phyloP scores from a whole-genome alignment of 2,797 vertebrate genomes.

The Darevskia nairensis region DNA sequence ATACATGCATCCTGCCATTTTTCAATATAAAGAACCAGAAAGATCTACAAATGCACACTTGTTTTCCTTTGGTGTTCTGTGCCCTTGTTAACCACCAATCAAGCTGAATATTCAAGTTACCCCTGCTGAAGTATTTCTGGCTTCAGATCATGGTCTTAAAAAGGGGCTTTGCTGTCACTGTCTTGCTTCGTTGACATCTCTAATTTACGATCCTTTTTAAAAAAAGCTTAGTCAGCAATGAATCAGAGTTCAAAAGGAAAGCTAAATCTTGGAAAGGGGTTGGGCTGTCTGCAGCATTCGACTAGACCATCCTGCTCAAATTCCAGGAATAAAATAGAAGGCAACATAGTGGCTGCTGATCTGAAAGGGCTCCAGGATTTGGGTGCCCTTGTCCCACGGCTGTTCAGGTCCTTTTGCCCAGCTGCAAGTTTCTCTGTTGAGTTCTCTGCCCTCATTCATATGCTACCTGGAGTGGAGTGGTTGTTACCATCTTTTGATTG shows the following conservation, averaged over 20 bases:
- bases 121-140: background rate
- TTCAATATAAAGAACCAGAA: background rate
- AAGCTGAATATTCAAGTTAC: slow-evolving; percentile 7
- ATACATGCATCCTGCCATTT: background rate
- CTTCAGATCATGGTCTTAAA: background rate
- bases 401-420: background rate
- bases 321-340: background rate
- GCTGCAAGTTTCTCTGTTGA: background rate
- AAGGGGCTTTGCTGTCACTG: background rate
- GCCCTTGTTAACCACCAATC: background rate
- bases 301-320: background rate
- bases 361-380: background rate
- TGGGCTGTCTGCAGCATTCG: background rate
- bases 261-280: slow-evolving; percentile 4
- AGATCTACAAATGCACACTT: background rate
- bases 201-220: slow-evolving; percentile 1
- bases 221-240: slow-evolving; percentile 23
- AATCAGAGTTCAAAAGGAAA: slow-evolving; percentile 13
- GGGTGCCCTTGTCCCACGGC: background rate
- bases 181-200: background rate
- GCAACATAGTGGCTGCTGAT: background rate
- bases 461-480: background rate
- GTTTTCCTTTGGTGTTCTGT: background rate
- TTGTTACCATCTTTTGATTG: background rate
- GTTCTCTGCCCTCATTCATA: background rate